Conservation (phyloP, 92 coral and sea anemone genomes). For the Palythoa heliodiscus region DNA sequence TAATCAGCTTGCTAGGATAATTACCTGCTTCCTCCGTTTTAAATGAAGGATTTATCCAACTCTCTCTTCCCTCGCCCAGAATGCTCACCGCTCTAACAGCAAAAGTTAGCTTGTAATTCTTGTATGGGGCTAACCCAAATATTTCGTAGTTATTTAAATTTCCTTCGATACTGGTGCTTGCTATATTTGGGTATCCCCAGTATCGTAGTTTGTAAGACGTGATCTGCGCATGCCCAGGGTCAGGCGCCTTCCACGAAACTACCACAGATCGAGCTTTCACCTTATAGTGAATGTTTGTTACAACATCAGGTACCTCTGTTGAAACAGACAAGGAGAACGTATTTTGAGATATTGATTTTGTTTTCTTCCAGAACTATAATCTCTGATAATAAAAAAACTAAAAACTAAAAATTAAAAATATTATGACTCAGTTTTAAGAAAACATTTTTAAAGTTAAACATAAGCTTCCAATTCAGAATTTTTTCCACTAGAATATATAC, state of each 20-base stretch:
- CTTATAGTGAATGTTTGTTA: neutral
- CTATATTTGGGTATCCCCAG: neutral
- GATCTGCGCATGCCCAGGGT: neutral
- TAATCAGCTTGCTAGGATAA: too few relatives aligned
- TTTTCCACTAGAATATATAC: too few relatives aligned
- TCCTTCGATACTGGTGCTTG: neutral
- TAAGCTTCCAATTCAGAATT: too few relatives aligned
- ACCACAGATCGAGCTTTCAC: conserved; percentile 7
- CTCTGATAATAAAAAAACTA: too few relatives aligned
- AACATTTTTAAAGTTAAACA: too few relatives aligned
- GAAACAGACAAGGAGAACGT: neutral
- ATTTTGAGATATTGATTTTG: too few relatives aligned
- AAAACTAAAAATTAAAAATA: neutral
- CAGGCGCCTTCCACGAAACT: neutral
- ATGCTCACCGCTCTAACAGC: neutral
- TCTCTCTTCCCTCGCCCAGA: neutral
- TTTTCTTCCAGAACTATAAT: too few relatives aligned
- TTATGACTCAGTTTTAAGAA: too few relatives aligned
- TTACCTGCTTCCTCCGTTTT: neutral
- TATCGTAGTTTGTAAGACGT: neutral
- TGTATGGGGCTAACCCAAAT: neutral
- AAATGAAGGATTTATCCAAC: neutral
- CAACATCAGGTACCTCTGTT: neutral
- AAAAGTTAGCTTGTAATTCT: neutral
- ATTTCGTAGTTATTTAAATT: neutral